A percentile compares a stretch with the other conserved stretches of the same genome.
These are phyloP conservation scores for Pammene fasciana DNA, from an alignment of 2,888 invertebrate genomes.

Conservation along the genomic window DNA sequence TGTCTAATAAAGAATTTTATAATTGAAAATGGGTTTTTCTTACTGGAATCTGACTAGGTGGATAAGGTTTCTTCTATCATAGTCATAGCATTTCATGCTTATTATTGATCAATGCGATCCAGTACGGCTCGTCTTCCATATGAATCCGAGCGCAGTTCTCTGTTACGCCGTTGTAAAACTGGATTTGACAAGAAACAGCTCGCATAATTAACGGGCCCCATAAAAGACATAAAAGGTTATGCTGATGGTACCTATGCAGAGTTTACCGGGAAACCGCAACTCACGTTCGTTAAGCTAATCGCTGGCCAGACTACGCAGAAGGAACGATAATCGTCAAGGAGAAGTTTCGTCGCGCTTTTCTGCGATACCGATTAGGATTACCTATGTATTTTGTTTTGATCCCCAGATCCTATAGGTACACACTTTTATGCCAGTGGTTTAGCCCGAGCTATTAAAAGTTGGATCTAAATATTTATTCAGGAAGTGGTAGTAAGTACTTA, in stretches of 20 bases:
- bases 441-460: too few species aligned
- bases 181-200: constrained; percentile 40
- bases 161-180: constrained; percentile 38
- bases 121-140: constrained; percentile 16
- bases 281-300: constrained; percentile 39
- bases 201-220: constrained; percentile 39
- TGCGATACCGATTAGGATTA: too few species aligned
- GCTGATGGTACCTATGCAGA: constrained; percentile 37
- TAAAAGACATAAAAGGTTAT: constrained; percentile 41
- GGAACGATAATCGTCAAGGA: constrained; percentile 21
- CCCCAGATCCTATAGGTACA: too few species aligned
- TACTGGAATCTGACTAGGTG: too few species aligned
- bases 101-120: background rate
- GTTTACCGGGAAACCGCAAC: constrained; percentile 36
- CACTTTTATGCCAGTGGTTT: too few species aligned
- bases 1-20: too few species aligned
- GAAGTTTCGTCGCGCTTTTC: constrained; percentile 3
- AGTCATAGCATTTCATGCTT: background rate
- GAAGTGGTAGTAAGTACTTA: too few species aligned
- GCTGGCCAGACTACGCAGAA: constrained; percentile 20
- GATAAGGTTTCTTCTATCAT: background rate
- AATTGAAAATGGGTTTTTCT: too few species aligned
- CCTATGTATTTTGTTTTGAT: too few species aligned
- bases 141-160: constrained; percentile 3
- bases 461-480: too few species aligned